These are phyloP conservation scores for Dermolepida albohirtum DNA, from an alignment of 2,888 invertebrate genomes.

Conservation along the genomic window DNA sequence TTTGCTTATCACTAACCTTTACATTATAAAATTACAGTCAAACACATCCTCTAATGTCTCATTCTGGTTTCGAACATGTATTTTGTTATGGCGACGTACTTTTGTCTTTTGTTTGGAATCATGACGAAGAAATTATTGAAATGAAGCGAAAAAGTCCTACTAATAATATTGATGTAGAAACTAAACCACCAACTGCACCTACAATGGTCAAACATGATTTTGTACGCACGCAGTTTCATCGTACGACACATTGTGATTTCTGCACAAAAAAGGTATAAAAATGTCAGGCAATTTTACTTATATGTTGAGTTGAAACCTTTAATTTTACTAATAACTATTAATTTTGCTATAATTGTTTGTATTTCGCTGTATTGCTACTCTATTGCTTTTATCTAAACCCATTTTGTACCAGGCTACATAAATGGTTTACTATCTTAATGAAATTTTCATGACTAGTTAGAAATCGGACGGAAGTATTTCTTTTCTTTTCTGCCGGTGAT, in stretches of 20 bases:
- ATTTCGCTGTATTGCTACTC: too few relatives aligned
- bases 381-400: too few relatives aligned
- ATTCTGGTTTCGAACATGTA: conserved; percentile 91
- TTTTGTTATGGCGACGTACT: conserved; percentile 93
- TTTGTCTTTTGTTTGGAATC: conserved; percentile 82
- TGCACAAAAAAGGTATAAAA: conserved; percentile 86
- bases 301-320: too few relatives aligned
- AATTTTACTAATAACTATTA: too few relatives aligned
- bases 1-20: too few relatives aligned
- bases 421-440: too few relatives aligned
- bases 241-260: conserved; percentile 92
- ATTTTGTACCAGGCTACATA: too few relatives aligned
- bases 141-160: conserved; percentile 52
- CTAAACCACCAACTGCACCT: conserved; percentile 41
- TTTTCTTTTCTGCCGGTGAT: too few relatives aligned
- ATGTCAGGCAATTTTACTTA: too few relatives aligned
- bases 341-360: too few relatives aligned
- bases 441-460: too few relatives aligned
- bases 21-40: conserved; percentile 66
- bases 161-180: conserved; percentile 37
- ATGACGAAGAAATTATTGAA: conserved; percentile 61
- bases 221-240: conserved; percentile 87
- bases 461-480: too few relatives aligned
- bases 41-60: conserved; percentile 74
- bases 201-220: conserved; percentile 74